Conservation (phyloP, 2,888 invertebrate species). For the Alentia gelatinosa region DNA sequence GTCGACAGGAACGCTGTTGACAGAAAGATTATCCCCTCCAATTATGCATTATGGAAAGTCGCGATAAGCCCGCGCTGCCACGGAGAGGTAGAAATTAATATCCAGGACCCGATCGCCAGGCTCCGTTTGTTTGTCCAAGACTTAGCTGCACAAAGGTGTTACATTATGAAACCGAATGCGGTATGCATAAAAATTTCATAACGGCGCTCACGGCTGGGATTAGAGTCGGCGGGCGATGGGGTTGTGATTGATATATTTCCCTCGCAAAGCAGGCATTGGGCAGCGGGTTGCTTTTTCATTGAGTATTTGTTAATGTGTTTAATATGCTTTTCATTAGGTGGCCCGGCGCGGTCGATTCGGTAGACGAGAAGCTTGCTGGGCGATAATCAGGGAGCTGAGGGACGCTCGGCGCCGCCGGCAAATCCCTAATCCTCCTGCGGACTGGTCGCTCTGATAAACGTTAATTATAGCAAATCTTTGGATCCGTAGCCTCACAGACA, state of each 20-base stretch:
- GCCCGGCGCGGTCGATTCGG: not conserved
- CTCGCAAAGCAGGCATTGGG: slow-evolving; percentile 47
- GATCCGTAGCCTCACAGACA: slow-evolving; percentile 14
- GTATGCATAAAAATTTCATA: slow-evolving; percentile 53
- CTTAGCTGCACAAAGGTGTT: slow-evolving; percentile 47
- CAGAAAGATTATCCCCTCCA: slow-evolving; percentile 41
- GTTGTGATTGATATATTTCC: slow-evolving; percentile 47
- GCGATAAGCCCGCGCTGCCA: slow-evolving; percentile 32
- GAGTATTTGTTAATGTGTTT: slow-evolving; percentile 51
- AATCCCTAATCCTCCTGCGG: not conserved
- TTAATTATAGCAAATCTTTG: slow-evolving; percentile 48
- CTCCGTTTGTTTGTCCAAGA: slow-evolving; percentile 38
- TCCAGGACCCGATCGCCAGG: not conserved
- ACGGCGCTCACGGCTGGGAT: not conserved
- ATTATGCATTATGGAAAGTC: slow-evolving; percentile 50
- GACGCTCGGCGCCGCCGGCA: not conserved
- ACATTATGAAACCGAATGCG: slow-evolving; percentile 43
- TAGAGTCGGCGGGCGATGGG: not conserved
- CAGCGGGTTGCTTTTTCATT: not conserved
- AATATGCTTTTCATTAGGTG: slow-evolving; percentile 53
- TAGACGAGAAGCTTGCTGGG: not conserved
- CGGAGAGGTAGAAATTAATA: slow-evolving; percentile 51
- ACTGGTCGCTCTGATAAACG: slow-evolving; percentile 18
- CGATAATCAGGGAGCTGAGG: slow-evolving; percentile 7
- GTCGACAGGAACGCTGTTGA: slow-evolving; percentile 31